These are phyloP conservation scores for Tympanoctomys barrerae DNA, from an alignment of 2,797 vertebrate genomes.

Conservation along the genomic window DNA sequence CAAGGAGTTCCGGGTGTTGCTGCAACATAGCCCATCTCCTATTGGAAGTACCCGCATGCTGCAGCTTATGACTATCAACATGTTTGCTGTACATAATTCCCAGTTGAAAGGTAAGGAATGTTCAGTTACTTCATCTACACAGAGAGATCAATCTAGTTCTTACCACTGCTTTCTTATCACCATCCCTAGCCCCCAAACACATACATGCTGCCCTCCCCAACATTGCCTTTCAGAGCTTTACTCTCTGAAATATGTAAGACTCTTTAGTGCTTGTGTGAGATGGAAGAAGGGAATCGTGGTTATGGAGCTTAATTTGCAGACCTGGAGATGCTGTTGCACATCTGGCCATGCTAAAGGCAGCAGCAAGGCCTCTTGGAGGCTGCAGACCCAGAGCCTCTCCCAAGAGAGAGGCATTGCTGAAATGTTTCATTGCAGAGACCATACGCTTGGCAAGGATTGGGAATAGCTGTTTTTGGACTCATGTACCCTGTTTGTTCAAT, in stretches of 20 bases:
- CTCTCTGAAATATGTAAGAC: slow-evolving; percentile 54
- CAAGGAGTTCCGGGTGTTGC: slow-evolving; percentile 94
- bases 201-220: neutral
- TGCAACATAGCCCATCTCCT: slow-evolving; percentile 95
- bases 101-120: slow-evolving; percentile 91
- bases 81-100: slow-evolving; percentile 97
- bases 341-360: slow-evolving; percentile 74
- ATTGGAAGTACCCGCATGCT: slow-evolving; percentile 95
- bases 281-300: slow-evolving; percentile 62
- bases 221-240: slow-evolving; percentile 46
- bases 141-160: slow-evolving; percentile 49
- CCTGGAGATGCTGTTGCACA: slow-evolving; percentile 74
- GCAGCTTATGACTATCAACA: slow-evolving; percentile 98
- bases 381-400: slow-evolving; percentile 76
- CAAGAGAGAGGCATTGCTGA: slow-evolving; percentile 83
- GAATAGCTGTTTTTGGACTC: slow-evolving; percentile 83
- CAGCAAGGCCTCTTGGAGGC: slow-evolving; percentile 78
- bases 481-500: slow-evolving; percentile 85
- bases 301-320: slow-evolving; percentile 69
- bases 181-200: neutral
- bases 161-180: neutral
- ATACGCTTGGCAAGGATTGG: slow-evolving; percentile 82
- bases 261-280: slow-evolving; percentile 62
- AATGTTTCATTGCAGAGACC: slow-evolving; percentile 85
- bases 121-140: slow-evolving; percentile 30